Conservation (phyloP, 2,888 invertebrate genomes). For the Eupeodes latifasciatus region DNA sequence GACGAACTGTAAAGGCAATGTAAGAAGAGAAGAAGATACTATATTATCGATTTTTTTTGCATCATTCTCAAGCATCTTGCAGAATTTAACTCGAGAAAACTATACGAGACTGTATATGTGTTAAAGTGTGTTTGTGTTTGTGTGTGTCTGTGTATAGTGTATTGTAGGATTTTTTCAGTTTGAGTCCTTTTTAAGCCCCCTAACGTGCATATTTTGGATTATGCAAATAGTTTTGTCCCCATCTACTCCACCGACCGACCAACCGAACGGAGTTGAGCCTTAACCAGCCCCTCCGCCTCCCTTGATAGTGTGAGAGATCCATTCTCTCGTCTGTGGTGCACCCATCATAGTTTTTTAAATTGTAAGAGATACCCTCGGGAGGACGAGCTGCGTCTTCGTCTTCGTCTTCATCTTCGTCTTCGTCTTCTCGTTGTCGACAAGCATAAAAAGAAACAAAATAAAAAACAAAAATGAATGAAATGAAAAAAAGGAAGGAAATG, state of each 20-base stretch:
- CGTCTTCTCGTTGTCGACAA: constrained; percentile 14
- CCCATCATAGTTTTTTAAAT: constrained; percentile 61
- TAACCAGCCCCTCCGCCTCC: too few species aligned
- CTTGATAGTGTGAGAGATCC: constrained; percentile 19
- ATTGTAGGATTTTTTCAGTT: constrained; percentile 35
- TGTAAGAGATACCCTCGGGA: constrained; percentile 58
- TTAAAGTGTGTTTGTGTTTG: neutral
- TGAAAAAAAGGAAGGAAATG: constrained; percentile 25
- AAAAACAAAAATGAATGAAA: neutral
- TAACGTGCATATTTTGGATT: constrained; percentile 68
- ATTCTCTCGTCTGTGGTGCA: constrained; percentile 36
- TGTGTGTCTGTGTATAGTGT: neutral
- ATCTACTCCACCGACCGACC: neutral
- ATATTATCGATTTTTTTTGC: constrained; percentile 61
- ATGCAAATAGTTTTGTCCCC: constrained; percentile 67
- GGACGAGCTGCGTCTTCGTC: neutral
- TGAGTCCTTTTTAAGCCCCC: constrained; percentile 60
- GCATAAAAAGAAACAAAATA: neutral
- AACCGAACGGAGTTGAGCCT: neutral
- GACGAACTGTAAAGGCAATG: neutral
- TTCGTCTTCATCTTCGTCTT: neutral
- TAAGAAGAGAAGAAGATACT: constrained; percentile 34
- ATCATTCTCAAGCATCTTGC: constrained; percentile 30
- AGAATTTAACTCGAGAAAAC: constrained; percentile 33
- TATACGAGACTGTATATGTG: neutral